Conservation (phyloP, 2,888 invertebrate species). For the Troilus luridus region DNA sequence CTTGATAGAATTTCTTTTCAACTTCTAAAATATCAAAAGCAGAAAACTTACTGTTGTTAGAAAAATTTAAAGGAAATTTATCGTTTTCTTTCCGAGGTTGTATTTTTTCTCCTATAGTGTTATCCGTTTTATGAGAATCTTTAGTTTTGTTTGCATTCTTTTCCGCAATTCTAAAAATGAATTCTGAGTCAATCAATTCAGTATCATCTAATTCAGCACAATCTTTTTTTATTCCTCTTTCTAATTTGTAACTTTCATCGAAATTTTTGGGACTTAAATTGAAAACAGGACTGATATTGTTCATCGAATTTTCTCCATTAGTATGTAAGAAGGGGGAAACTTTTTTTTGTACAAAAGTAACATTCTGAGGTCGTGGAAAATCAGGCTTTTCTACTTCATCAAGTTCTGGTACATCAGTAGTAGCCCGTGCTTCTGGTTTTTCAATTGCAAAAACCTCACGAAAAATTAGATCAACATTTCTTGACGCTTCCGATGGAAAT, state of each 20-base stretch:
- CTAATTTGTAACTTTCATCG: not conserved
- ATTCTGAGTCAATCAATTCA: slow-evolving; percentile 28
- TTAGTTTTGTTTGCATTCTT: not conserved
- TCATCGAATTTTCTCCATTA: not conserved
- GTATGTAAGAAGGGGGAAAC: not conserved
- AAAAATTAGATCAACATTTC: not conserved
- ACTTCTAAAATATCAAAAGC: slow-evolving; percentile 39
- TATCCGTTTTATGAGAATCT: not conserved
- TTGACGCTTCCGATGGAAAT: not conserved
- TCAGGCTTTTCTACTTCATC: not conserved
- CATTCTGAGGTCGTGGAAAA: not conserved
- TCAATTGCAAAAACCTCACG: not conserved
- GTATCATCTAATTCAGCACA: slow-evolving; percentile 22
- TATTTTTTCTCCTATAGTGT: not conserved
- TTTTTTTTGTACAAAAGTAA: not conserved
- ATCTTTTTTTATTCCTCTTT: slow-evolving; percentile 26
- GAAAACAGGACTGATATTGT: not conserved
- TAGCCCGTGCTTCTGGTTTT: not conserved
- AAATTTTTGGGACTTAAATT: not conserved
- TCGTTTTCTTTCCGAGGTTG: not conserved
- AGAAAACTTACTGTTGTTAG: slow-evolving; percentile 35
- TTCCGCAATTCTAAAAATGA: not conserved
- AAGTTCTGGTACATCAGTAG: not conserved
- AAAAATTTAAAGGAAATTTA: slow-evolving; percentile 21
- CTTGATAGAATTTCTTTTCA: not conserved